Percentiles rank a stretch among this genome's conserved stretches.
phyloP scores from a whole-genome alignment of 2,797 vertebrate species.

The Eupleurogrammus muticus region DNA sequence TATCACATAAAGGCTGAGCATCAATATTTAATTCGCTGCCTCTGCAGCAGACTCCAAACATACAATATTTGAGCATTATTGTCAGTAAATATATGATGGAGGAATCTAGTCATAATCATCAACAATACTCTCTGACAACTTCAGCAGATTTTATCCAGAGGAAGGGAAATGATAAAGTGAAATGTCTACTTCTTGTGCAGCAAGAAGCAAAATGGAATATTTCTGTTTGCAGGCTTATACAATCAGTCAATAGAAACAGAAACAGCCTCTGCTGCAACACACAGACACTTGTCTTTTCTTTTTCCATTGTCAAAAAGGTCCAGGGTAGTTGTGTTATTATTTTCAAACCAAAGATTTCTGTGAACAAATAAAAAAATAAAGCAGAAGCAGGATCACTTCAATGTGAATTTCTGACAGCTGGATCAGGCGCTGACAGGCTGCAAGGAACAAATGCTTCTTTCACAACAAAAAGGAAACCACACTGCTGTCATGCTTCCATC shows the following conservation, averaged over 20 bases:
- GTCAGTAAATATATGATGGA: constrained; percentile 68
- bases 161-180: constrained; percentile 58
- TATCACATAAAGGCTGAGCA: constrained; percentile 64
- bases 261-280: constrained; percentile 22
- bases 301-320: constrained; percentile 31
- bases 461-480: too few relatives aligned
- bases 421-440: background rate
- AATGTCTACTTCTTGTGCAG: constrained; percentile 59
- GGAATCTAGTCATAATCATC: constrained; percentile 55
- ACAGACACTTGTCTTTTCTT: constrained; percentile 19
- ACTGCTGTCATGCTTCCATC: too few relatives aligned
- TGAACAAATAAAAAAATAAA: constrained; percentile 24
- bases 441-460: background rate
- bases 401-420: constrained; percentile 6
- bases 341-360: constrained; percentile 21
- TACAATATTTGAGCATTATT: constrained; percentile 72
- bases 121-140: constrained; percentile 53
- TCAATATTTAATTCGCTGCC: constrained; percentile 76
- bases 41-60: constrained; percentile 59
- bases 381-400: background rate
- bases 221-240: constrained; percentile 31
- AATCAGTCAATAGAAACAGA: constrained; percentile 40
- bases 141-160: constrained; percentile 38
- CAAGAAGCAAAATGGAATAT: constrained; percentile 39
- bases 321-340: constrained; percentile 20